Base-by-base conservation (phyloP, 1,140 invertebrate species). In the Drosophila nasuta region DNA sequence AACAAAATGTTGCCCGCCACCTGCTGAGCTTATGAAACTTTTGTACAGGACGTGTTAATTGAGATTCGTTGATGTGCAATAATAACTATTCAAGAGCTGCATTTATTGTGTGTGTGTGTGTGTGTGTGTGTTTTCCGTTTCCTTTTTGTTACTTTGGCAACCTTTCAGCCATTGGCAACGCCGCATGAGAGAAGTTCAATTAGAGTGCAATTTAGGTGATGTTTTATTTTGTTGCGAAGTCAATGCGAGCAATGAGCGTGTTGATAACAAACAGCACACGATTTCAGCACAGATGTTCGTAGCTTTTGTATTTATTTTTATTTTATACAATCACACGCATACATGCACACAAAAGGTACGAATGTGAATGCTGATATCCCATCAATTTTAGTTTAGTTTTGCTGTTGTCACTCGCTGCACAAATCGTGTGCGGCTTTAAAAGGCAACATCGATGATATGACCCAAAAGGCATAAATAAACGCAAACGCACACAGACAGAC, bases 321-420 rank as follows among this genome's bases (percentile, higher is more conserved):
- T 41, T 68, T 46, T 65, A 33, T 35, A 33, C 5, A 4, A 38
- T 25, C 17, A 45, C 33, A 41, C 28, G 35, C 35, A 20, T 4
- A 54, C 49, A 41, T 11, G 7, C 0, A 64, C 33, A 25, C 33
- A 41, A n/a, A 41, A 57, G 15, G 5, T 33, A 25, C 1, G 11
- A 46, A 46, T 17, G 20, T 6, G 33, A 25, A 25, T 25, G 20
- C 17, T 51, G 45, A 68, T 68, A 68, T 28, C 49, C 45, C 45
- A 59, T 68, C 54, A 68, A 59, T 68, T 68, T 59, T 30, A 59
- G 35, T 68, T 59, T 59, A 41, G 54, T 59, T 25, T 25, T 49
- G 28, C 30, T 66, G 43, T 67, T 67, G 51, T 52, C 62, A 64
- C 20, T 54, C 20, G 62, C n/a, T 2, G 33, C 49, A 52, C 25